A percentile compares a stretch with the other conserved stretches of the same genome.
Conservation (phyloP, 1,140 invertebrate genomes). For the Alviniconcha marisindica region DNA sequence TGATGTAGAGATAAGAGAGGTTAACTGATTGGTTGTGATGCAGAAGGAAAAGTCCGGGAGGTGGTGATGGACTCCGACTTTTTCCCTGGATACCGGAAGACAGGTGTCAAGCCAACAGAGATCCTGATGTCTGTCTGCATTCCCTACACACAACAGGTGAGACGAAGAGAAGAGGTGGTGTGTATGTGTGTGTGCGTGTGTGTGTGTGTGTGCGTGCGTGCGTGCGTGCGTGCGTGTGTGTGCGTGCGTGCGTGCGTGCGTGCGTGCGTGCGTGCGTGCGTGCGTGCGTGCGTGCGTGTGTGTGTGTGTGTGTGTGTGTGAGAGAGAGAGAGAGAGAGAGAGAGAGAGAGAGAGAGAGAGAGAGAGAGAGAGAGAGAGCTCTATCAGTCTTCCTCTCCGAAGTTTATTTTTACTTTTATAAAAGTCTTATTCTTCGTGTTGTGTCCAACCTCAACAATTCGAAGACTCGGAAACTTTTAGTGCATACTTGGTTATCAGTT, state of each 20-base stretch:
- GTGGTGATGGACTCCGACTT: slow-evolving; percentile 88
- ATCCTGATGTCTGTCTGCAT: slow-evolving; percentile 86
- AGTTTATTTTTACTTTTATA: no score
- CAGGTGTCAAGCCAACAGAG: slow-evolving; percentile 85
- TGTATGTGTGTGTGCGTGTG: not conserved
- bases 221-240: slow-evolving; percentile 2
- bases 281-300: not conserved
- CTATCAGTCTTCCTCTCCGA: no score
- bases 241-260: not conserved
- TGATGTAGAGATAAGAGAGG: no score
- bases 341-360: slow-evolving; percentile 13
- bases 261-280: not conserved
- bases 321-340: slow-evolving; percentile 8
- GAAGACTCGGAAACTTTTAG: no score
- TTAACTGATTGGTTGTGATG: no score
- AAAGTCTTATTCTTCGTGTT: no score
- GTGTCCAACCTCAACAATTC: no score
- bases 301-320: not conserved
- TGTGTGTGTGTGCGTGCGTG: not conserved
- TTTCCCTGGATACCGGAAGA: slow-evolving; percentile 90
- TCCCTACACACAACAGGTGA: slow-evolving; percentile 76
- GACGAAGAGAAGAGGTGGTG: not conserved
- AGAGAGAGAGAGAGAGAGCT: no score
- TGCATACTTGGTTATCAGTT: no score
- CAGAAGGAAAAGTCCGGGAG: slow-evolving; percentile 1